Conservation (phyloP, 2,888 invertebrate genomes). For the Tribolium freemani region DNA sequence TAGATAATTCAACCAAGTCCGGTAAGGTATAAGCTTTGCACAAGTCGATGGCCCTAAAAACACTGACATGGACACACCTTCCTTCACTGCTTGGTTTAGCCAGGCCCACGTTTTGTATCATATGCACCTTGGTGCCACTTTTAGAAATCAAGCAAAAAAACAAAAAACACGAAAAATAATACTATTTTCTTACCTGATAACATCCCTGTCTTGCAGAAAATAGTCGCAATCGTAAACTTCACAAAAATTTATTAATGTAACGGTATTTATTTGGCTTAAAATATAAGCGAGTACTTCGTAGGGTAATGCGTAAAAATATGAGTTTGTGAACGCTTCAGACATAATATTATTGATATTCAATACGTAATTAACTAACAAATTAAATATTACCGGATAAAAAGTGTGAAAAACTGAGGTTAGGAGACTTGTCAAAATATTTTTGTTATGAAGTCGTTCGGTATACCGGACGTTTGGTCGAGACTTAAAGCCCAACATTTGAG, state of each 20-base stretch:
- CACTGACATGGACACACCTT: background rate
- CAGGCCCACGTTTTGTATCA: background rate
- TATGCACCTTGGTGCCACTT: background rate
- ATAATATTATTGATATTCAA: background rate
- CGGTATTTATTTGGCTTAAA: constrained; percentile 11
- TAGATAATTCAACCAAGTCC: constrained; percentile 7
- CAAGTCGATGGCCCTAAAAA: constrained; percentile 25
- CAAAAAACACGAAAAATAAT: background rate
- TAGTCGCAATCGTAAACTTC: constrained; percentile 25
- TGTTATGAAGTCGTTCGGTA: background rate
- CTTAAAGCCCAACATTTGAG: too few species aligned
- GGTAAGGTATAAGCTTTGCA: background rate
- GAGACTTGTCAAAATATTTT: background rate
- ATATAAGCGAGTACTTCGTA: constrained; percentile 30
- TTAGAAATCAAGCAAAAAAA: background rate
- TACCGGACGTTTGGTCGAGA: background rate
- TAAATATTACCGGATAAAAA: background rate
- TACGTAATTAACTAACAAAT: background rate
- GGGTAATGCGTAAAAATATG: constrained; percentile 21
- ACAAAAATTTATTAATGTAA: constrained; percentile 22
- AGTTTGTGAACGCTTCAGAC: constrained; percentile 8
- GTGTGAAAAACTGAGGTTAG: background rate
- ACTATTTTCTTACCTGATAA: constrained; percentile 10
- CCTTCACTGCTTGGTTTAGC: background rate
- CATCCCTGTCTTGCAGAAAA: constrained; percentile 14